phyloP scores from a whole-genome alignment of 2,888 invertebrate species.

The Ephialtes manifestator region DNA sequence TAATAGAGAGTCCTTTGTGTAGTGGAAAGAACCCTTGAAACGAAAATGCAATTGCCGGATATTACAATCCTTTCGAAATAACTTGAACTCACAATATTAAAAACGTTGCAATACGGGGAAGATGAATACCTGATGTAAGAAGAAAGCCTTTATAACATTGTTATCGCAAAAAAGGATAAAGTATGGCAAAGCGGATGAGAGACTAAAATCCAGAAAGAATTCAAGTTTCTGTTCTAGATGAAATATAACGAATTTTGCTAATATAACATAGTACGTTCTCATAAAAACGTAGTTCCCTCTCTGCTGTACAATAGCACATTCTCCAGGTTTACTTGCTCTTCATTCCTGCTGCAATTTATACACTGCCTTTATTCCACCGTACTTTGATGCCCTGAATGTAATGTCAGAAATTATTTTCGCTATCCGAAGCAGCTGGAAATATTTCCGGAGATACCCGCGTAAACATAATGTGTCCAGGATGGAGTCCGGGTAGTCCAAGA shows the following conservation, averaged over 20 bases:
- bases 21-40: neutral
- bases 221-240: neutral
- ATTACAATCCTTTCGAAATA: neutral
- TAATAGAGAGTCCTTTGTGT: neutral
- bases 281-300: neutral
- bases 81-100: neutral
- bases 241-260: neutral
- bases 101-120: neutral
- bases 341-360: neutral
- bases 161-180: neutral
- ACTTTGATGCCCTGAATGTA: neutral
- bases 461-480: too few relatives aligned
- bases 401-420: neutral
- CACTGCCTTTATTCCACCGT: neutral
- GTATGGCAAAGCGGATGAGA: neutral
- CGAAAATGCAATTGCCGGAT: neutral
- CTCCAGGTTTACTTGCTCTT: neutral
- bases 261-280: slow-evolving; percentile 1
- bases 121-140: neutral
- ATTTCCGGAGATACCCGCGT: too few relatives aligned
- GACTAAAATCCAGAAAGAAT: neutral
- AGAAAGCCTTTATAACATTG: neutral
- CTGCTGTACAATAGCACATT: neutral
- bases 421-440: neutral
- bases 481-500: too few relatives aligned